Percentiles rank a stretch among this genome's conserved stretches.
These are phyloP conservation scores for Paracentrotus lividus DNA, from an alignment of 53 echinoderm and acorn worm species.

Conservation along the genomic window DNA sequence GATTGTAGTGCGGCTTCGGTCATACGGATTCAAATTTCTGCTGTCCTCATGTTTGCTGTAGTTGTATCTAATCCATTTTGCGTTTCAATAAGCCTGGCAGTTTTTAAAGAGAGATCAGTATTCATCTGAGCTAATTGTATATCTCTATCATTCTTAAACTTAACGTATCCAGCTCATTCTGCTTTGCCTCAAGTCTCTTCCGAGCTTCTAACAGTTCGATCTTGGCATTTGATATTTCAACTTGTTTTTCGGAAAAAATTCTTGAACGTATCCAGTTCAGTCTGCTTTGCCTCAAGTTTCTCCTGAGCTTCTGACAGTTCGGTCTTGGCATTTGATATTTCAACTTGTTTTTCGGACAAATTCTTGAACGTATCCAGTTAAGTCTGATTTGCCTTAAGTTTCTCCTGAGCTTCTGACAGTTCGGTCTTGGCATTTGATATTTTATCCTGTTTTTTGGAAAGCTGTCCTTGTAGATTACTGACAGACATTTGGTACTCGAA, in stretches of 20 bases:
- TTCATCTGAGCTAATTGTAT: not conserved
- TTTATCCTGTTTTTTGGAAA: not conserved
- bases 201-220: not conserved
- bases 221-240: not conserved
- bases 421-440: not conserved
- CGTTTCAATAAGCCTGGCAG: not conserved
- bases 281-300: not conserved
- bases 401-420: not conserved
- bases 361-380: not conserved
- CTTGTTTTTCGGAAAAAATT: not conserved
- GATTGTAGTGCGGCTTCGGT: not conserved
- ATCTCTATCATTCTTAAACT: not conserved
- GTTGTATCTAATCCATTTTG: not conserved
- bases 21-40: not conserved
- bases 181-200: not conserved
- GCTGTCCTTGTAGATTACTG: not conserved
- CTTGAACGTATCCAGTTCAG: not conserved
- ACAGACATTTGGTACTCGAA: not conserved
- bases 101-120: not conserved
- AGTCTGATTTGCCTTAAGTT: not conserved
- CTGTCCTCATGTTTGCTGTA: not conserved
- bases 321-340: not conserved
- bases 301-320: not conserved
- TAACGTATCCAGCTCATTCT: not conserved
- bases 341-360: slow-evolving; percentile 3